A percentile compares a stretch with the other conserved stretches of the same genome.
Evolutionary conservation across 2,888 invertebrate species (phyloP).

Genomic region (Dolichopus griseipennis): DNA sequence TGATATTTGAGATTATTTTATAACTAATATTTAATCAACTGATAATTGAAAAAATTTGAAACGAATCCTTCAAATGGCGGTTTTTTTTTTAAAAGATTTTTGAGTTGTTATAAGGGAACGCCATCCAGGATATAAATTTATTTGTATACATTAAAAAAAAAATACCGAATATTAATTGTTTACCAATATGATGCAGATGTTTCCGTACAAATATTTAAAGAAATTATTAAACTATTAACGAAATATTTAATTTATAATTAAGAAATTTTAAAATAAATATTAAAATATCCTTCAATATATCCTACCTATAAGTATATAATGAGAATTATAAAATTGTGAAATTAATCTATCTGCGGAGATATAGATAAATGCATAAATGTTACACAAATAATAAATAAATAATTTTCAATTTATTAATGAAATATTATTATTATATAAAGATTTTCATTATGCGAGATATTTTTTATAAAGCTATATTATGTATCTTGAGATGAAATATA

Average conservation of each 20-base stretch:
- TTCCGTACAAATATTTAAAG: neutral
- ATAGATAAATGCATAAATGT: no score
- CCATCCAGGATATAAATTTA: neutral
- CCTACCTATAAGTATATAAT: no score
- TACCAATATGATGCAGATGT: neutral
- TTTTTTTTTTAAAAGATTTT: neutral
- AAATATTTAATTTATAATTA: neutral
- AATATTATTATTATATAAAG: no score
- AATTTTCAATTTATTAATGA: no score
- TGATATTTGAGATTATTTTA: neutral
- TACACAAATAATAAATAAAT: no score
- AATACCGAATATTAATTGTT: neutral
- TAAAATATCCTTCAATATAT: no score
- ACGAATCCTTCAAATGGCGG: neutral
- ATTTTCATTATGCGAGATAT: no score
- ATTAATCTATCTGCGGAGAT: no score
- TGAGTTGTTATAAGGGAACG: neutral
- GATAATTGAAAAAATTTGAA: neutral
- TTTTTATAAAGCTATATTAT: no score
- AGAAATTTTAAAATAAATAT: no score
- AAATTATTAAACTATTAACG: neutral
- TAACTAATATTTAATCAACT: neutral
- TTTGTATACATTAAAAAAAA: neutral
- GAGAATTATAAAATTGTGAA: no score
- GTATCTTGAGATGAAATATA: no score